Conservation (phyloP, 2,888 invertebrate species). For the Diarsia rubi region DNA sequence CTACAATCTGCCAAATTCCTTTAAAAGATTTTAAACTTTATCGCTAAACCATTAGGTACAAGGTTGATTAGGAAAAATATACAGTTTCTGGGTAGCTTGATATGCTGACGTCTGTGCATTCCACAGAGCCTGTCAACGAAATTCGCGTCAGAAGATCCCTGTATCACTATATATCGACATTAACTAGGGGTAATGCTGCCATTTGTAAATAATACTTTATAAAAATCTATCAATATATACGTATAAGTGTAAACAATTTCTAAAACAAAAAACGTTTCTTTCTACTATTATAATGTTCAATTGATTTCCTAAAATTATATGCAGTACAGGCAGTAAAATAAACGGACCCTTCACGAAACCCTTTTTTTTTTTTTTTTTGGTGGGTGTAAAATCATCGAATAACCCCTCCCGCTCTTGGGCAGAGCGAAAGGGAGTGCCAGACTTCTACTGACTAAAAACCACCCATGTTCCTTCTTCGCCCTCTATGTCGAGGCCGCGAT, state of each 20-base stretch:
- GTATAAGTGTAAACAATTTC: background rate
- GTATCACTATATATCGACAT: background rate
- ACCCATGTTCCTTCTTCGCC: too few species aligned
- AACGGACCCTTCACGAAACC: background rate
- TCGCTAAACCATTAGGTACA: too few species aligned
- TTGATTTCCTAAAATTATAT: background rate
- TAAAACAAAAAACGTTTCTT: background rate
- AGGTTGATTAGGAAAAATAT: too few species aligned
- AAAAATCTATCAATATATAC: background rate
- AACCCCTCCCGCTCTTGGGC: too few species aligned
- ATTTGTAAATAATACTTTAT: slow-evolving; percentile 1
- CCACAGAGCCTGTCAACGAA: background rate
- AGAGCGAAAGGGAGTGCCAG: too few species aligned
- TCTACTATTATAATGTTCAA: slow-evolving; percentile 3
- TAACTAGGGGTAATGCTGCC: slow-evolving; percentile 1
- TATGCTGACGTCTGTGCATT: background rate
- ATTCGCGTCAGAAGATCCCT: background rate
- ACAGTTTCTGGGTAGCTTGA: too few species aligned
- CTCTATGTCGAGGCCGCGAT: too few species aligned
- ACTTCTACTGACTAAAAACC: too few species aligned
- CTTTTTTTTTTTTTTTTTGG: too few species aligned
- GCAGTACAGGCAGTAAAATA: background rate
- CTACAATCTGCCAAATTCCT: too few species aligned
- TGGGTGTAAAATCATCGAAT: too few species aligned
- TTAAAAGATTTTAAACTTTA: too few species aligned